Percentiles rank a stretch among this genome's conserved stretches.
These are phyloP conservation scores for Manduca sexta DNA, from an alignment of 1,140 invertebrate genomes.

Conservation along the genomic window DNA sequence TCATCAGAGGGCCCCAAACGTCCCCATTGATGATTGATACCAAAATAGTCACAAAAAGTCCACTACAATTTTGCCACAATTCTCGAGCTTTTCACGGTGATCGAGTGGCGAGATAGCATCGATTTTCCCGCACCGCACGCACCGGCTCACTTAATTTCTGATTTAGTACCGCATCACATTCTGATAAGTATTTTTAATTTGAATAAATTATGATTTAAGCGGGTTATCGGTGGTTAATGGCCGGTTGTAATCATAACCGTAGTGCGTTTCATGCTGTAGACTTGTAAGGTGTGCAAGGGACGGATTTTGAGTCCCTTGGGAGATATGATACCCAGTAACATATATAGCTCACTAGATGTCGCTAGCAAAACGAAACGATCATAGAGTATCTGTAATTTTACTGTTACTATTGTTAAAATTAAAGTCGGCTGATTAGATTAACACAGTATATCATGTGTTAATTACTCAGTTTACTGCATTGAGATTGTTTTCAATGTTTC, in stretches of 20 bases:
- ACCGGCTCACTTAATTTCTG: constrained; percentile 65
- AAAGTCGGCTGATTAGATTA: too few species aligned
- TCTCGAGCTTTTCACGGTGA: constrained; percentile 67
- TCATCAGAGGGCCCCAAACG: neutral
- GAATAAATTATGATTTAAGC: constrained; percentile 72
- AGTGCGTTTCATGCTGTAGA: constrained; percentile 36
- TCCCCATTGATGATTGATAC: too few species aligned
- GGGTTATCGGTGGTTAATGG: constrained; percentile 56
- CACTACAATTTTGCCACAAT: constrained; percentile 15
- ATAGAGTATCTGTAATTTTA: too few species aligned
- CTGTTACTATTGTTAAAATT: too few species aligned
- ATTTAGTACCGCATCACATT: constrained; percentile 71
- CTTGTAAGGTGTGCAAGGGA: neutral
- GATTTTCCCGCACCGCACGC: constrained; percentile 54
- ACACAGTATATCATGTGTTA: too few species aligned
- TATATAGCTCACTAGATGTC: too few species aligned
- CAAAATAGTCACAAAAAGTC: too few species aligned
- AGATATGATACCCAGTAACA: too few species aligned
- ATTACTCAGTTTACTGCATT: too few species aligned
- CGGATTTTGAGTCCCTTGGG: too few species aligned
- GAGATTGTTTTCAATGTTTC: too few species aligned
- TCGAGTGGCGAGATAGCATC: constrained; percentile 48
- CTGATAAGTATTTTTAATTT: constrained; percentile 73
- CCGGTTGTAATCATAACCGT: constrained; percentile 51
- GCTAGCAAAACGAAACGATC: too few species aligned